Evolutionary conservation across 2,113 vertebrate genomes (phyloP).

Genomic region (Dendrocopos noguchii): DNA sequence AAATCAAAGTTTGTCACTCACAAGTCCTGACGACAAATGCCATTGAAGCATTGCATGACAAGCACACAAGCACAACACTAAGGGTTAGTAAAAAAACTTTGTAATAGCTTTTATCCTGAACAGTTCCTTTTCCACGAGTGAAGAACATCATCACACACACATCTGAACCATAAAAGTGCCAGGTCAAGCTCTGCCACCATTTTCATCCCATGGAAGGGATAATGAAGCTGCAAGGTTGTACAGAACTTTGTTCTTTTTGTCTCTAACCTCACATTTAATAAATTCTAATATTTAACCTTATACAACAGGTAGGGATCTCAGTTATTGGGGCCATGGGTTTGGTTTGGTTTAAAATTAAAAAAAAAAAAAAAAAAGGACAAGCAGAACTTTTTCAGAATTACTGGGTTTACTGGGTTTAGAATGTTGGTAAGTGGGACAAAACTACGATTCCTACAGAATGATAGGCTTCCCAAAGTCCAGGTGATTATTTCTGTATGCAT

Average conservation of each 20-base stretch:
- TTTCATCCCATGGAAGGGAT: neutral
- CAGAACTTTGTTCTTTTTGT: neutral
- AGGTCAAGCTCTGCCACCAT: neutral
- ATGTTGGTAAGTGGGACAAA: neutral
- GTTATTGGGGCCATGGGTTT: neutral
- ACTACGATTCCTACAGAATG: neutral
- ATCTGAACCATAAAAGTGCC: neutral
- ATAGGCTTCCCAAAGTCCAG: neutral
- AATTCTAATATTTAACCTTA: neutral
- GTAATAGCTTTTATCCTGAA: neutral
- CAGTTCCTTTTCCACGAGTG: neutral
- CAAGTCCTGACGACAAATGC: neutral
- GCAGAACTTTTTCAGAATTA: neutral
- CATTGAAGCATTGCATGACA: neutral
- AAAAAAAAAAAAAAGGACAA: too few species aligned
- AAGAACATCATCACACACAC: neutral
- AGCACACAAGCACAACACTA: neutral
- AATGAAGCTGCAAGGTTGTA: neutral
- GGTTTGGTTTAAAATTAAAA: too few species aligned
- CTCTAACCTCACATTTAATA: neutral
- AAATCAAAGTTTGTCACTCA: neutral
- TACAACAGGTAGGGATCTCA: neutral
- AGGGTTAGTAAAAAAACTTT: neutral
- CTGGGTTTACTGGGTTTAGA: fast-evolving
- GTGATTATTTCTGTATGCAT: neutral